Evolutionary conservation across 37 sponge, comb jelly and placozoan species (phyloP), one percentile per base, ranked within the genome.

Genomic region (Theonella swinhoei): DNA sequence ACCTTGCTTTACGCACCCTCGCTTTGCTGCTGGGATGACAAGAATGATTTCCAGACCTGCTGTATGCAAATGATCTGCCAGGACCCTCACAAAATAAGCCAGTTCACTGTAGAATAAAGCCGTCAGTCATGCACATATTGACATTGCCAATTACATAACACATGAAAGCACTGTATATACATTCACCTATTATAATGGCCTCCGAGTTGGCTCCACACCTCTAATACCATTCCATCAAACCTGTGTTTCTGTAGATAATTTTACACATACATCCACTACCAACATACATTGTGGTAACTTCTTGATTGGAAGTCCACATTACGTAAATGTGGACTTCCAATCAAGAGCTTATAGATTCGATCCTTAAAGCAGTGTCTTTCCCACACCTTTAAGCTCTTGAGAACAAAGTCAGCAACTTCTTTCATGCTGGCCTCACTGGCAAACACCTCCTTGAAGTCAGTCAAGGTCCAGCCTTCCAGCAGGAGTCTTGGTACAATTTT

Each of bases 161-260:
- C 19, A n/a, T 26, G 14, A 1, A 26, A 42, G 4, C 42, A 39
- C 0, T 68, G 20, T 54, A n/a, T 3, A 36, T 26, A 63, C 5
- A 60, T 42, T 31, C 36, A 92, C 92, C 70, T 74, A 28, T 79
- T 92, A 69, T 81, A 89, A 41, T 80, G 88, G 3, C 94, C 94
- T 26, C 82, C 85, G 11, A 99, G 68, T 67, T 99, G 99, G 62
- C 96, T 95, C 99, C 99, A 99, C 22, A 99, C 54, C 86, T 99
- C 99, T 59, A 99, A 54, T 37, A 99, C 99, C 54, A 69, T 83
- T 31, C 99, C 99, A 88, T 94, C 88, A 76, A 99, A 93, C 23
- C 39, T 28, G 60, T 94, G 40, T 25, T 74, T 8, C 95, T 87
- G 70, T 2, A 78, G 19, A 23, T 42, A 28, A 71, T 26, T 36